Conservation (phyloP, 2,797 vertebrate species). For the Margarornis squamiger region DNA sequence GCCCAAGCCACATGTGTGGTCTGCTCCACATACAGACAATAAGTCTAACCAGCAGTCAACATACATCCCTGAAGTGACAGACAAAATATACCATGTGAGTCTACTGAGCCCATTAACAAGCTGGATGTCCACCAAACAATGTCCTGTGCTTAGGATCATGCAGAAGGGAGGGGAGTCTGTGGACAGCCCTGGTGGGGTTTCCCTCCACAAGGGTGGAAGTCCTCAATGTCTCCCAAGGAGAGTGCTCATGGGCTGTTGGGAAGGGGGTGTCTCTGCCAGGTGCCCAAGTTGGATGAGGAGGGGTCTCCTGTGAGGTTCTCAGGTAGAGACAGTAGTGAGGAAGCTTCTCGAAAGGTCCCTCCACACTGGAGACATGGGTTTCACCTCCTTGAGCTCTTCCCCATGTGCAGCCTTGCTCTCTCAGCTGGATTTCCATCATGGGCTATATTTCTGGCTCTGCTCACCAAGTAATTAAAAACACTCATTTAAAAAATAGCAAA, state of each 20-base stretch:
- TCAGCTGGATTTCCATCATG: neutral
- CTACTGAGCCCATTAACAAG: neutral
- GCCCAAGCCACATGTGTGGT: neutral
- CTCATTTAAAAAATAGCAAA: neutral
- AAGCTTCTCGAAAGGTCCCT: neutral
- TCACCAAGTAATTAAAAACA: conserved; percentile 32
- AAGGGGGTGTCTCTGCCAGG: neutral
- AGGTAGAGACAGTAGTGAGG: accelerated
- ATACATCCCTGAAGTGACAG: neutral
- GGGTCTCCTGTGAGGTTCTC: neutral
- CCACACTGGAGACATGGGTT: accelerated
- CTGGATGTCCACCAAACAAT: neutral
- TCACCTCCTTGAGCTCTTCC: neutral
- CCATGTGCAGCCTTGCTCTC: neutral
- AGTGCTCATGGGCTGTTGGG: neutral
- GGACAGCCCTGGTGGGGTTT: neutral
- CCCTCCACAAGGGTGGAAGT: neutral
- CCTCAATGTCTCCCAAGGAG: neutral
- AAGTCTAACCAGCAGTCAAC: neutral
- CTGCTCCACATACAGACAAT: neutral
- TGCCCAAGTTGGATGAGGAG: neutral
- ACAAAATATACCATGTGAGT: neutral
- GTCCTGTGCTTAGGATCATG: neutral
- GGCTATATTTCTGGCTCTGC: neutral
- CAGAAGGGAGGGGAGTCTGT: neutral